Evolutionary conservation across 2,888 invertebrate genomes (phyloP), one percentile per base, ranked within the genome.

Genomic region (Eumerus sabulonum): DNA sequence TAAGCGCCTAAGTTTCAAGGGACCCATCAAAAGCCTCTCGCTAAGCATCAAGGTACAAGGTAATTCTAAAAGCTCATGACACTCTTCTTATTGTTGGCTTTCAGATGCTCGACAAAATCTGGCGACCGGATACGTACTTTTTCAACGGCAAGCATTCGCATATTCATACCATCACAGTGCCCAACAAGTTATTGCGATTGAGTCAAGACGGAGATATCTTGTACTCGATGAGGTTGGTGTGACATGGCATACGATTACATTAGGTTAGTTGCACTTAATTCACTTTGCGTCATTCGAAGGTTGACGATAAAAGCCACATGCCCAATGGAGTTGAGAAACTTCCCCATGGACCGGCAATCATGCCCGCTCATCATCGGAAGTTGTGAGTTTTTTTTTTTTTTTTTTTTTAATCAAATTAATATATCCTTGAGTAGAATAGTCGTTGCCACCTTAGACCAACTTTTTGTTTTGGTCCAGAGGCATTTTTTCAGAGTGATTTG

Each of bases 51-150:
- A 96, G 82, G 87, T 86, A 27, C 27, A 27, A 27, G 2, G 3
- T 27, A 27, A 27, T 27, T 27, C 27, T 7, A 27, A 27, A 2
- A 42, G 13, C 66, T 53, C 64, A 7, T 45, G 56, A 14, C 53
- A 44, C 9, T 63, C 74, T 45, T 56, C 16, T 27, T 45, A 44
- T 47, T 16, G 18, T 64, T 62, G 35, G 35, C 38, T 77, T 81
- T n/a, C 81, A 89, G 90, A 96, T 97, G 96, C 90, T 97, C 84
- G 96, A 98, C 87, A 92, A 96, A 85, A 97, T 98, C 85, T 98
- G 98, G 98, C 92, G 97, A 82, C 98, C 98, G 0, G 98, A 98
- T 89, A 98, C 98, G 0, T 98, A 96, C 87, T 96, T 98, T 89
- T 95, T 96, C 89, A 98, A 98, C 87, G 98, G 98, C 17, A 96